Percentiles rank a stretch among this genome's conserved stretches.
Evolutionary conservation across 92 coral and sea anemone species (phyloP).

Genomic region (Diadumene lineata): DNA sequence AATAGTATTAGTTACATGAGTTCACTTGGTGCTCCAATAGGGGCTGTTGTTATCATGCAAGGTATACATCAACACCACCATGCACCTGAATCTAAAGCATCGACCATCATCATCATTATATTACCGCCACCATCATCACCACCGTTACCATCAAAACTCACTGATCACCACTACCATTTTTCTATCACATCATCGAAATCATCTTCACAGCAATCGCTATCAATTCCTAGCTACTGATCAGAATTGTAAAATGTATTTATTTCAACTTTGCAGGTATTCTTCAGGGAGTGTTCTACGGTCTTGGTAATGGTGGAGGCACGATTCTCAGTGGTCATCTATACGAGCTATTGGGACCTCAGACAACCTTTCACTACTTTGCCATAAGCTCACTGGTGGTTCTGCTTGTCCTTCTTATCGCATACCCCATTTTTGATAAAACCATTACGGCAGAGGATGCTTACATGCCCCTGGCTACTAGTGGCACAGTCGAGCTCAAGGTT

Average conservation of each 20-base stretch:
- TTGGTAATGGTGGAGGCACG: constrained; percentile 94
- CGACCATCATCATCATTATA: too few species aligned
- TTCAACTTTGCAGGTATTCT: constrained; percentile 66
- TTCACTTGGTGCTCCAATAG: constrained; percentile 66
- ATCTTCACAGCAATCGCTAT: background rate
- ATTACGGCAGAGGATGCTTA: background rate
- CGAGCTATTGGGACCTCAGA: constrained; percentile 55
- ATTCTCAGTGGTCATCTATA: constrained; percentile 70
- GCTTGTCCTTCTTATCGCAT: constrained; percentile 39
- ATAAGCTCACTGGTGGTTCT: constrained; percentile 54
- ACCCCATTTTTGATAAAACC: constrained; percentile 7
- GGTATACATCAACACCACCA: constrained; percentile 49
- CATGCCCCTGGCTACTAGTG: background rate
- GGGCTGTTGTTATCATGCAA: constrained; percentile 77
- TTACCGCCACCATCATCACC: background rate
- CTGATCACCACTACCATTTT: background rate
- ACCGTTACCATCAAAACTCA: background rate
- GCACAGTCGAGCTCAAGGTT: background rate
- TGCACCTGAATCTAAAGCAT: background rate
- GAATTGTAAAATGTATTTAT: too few species aligned
- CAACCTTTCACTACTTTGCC: constrained; percentile 74
- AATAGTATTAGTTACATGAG: constrained; percentile 80
- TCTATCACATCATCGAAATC: too few species aligned
- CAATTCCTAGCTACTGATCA: too few species aligned
- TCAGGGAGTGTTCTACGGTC: constrained; percentile 92